Evolutionary conservation across 2,797 vertebrate species (phyloP), one percentile per base, ranked within the genome.

Genomic region (Enteromius trimaculatus): DNA sequence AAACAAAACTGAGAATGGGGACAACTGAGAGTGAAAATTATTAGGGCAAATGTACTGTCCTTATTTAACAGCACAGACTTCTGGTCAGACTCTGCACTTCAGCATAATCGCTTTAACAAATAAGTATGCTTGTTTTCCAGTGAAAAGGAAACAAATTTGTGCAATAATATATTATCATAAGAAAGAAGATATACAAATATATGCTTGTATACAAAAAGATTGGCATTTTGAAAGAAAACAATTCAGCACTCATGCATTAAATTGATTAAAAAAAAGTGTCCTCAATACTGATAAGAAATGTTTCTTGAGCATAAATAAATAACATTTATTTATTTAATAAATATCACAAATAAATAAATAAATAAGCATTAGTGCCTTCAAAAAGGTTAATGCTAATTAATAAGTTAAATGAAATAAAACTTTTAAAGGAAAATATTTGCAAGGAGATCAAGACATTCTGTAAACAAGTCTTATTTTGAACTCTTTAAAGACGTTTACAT

Each of bases 1-100:
- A 78, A 65, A 51, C 60, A 65, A 26, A 21, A 78, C 11, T 78
- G 42, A 65, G 42, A 42, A 65, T 11, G 31, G 60, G 26, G 21
- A 39, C 31, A 65, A 23, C 7, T 37, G 13, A 51, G 26, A 14
- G 60, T 34, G 47, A 78, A 77, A 62, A 64, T 26, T 21, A 13
- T 75, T 1, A 23, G 31, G 55, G 31, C 49, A 64, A 66, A 14
- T 11, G 42, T 11, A 44, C 42, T 44, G 42, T 10, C 19, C 26
- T 34, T 51, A 31, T 44, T 21, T 11, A 29, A 44, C 23, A 49
- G 39, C 58, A 21, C 11, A 49, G 17, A 78, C 31, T 19, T 34
- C 26, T 44, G 37, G n/a, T 44, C 14, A 64, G 39, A 23, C 17
- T 60, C n/a, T 26, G n/a, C 68, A 44, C 68, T 23, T 34, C 11